Evolutionary conservation across 2,888 invertebrate species (phyloP), one percentile per base, ranked within the genome.

Genomic region (Tipula vernalis): DNA sequence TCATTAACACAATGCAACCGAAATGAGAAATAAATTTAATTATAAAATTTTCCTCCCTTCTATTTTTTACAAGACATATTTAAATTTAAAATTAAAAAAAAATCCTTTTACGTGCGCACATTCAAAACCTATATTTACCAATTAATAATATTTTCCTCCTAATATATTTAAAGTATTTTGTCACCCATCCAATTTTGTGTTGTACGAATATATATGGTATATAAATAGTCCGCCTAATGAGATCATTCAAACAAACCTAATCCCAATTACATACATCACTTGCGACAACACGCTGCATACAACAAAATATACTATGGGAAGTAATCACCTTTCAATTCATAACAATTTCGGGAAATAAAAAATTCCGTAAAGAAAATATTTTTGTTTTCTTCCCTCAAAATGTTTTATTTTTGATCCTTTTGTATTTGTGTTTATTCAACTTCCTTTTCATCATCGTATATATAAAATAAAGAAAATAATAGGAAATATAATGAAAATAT

Each of bases 241-340:
- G 71, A 71, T 71, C 71, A 71, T 71, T 71, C 71, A 71, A 71
- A 71, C 71, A 71, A 71, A 71, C 71, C 71, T 71, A 71, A 71
- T 71, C 71, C 71, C 71, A 71, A 71, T 71, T 71, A 71, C 71
- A 71, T 71, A 71, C 71, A 71, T 71, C 71, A 28, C 71, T 71
- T 71, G 71, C 71, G 71, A 71, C 28, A 71, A 71, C 71, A 71
- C 71, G n/a, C 71, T 10, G 15, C 51, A 57, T 15, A 57, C 47
- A n/a, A 57, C 13, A 47, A 47, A 47, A 18, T 28, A 28, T 12
- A 10, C 71, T 71, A 28, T 71, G 71, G 71, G 71, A 71, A 71
- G 71, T 71, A 71, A 71, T 71, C 71, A 71, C 28, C 71, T 71
- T 71, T 28, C 71, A 71, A 71, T 71, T 71, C 71, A 71, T 71